A percentile compares a stretch with the other conserved stretches of the same genome.
Conservation (phyloP, 2,113 vertebrate species). For the Physeter macrocephalus region DNA sequence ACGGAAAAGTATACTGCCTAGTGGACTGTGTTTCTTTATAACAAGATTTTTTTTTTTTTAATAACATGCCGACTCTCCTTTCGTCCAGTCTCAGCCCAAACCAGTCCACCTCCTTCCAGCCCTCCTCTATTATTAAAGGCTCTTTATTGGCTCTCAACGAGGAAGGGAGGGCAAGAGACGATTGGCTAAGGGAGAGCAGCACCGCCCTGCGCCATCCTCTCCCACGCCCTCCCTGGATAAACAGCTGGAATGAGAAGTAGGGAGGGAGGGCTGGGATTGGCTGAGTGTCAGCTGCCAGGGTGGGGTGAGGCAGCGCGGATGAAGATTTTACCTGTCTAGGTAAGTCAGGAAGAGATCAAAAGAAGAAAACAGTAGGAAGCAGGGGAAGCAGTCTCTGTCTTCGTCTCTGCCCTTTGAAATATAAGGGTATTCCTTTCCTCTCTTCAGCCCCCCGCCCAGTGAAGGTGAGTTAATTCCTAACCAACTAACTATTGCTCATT, state of each 20-base stretch:
- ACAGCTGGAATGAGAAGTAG: conserved; percentile 73
- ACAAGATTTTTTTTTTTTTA: not conserved
- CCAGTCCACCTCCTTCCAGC: not conserved
- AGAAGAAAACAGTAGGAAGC: conserved; percentile 24
- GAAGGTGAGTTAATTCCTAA: conserved; percentile 77
- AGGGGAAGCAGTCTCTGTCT: conserved; percentile 13
- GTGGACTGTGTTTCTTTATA: not conserved
- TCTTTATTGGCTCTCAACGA: not conserved
- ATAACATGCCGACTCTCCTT: not conserved
- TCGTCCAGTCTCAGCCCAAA: not conserved
- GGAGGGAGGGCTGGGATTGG: conserved; percentile 59
- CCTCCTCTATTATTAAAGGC: not conserved
- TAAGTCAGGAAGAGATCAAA: conserved; percentile 72
- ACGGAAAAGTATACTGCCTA: not conserved
- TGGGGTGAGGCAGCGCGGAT: conserved; percentile 28
- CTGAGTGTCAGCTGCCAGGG: conserved; percentile 24
- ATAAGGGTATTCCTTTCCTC: conserved; percentile 5
- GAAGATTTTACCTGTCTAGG: conserved; percentile 75
- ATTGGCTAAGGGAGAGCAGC: conserved; percentile 1
- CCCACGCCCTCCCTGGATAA: not conserved
- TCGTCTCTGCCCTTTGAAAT: conserved; percentile 26
- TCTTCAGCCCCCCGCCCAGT: not conserved
- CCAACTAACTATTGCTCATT: conserved; percentile 56
- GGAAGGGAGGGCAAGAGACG: not conserved
- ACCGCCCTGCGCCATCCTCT: not conserved